Evolutionary conservation across 1,140 invertebrate species (phyloP), one percentile per base, ranked within the genome.

Genomic region (Fopius arisanus): DNA sequence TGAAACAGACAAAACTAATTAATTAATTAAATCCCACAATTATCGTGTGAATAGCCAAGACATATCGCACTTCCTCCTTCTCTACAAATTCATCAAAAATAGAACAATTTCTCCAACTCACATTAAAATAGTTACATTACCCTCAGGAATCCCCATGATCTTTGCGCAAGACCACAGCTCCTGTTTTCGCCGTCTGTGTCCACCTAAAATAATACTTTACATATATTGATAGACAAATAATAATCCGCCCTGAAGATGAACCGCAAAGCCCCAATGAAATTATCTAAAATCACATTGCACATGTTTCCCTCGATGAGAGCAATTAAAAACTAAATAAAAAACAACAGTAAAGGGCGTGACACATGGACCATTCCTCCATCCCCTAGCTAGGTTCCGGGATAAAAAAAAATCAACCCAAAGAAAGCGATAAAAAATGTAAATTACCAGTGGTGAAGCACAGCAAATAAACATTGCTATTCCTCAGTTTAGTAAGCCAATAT

Each of bases 371-470:
- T 3, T 37, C 9, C 33, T 12, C 33, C 12, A 10, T 12, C 33
- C 33, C 31, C 33, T 3, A 37, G 1, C 33, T 7, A 37, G 33
- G 7, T 10, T 5, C 9, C 1, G 12, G 9, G 1, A 37, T 37
- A 37, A 31, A 41, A 29, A 12, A 48, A 70, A 63, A 69, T 9
- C 29, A 67, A 70, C 21, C 28, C 2, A 59, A 37, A 68, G 70
- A 67, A 70, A 23, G 70, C 71, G 16, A 70, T n/a, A 70, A 69
- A 48, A 51, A 66, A 14, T 76, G 66, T 75, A 59, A 84, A 82
- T 79, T 89, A 95, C 96, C 96, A 84, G 92, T 92, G 7, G 96
- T 94, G 70, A 98, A 88, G 87, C 97, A 98, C 19, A 98, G 88
- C 23, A 99, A 77, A 84, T 94, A 94, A 51, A 98, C 89, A 78